Conservation (phyloP, 2,113 vertebrate species). For the Xiphophorus couchianus region DNA sequence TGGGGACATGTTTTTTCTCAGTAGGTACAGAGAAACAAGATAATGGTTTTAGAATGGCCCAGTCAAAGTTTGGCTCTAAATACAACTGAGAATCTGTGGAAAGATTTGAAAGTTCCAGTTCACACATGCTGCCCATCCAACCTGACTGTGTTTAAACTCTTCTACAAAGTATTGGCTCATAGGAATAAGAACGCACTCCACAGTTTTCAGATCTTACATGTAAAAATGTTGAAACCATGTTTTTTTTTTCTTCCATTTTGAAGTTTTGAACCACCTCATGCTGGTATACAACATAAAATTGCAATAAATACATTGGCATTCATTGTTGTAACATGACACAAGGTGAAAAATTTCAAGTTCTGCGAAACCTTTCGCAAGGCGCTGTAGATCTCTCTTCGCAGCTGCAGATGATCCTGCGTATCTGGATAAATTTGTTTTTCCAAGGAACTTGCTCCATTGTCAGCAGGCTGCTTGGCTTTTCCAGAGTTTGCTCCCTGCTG, state of each 20-base stretch:
- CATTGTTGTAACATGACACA: neutral
- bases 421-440: conserved; percentile 62
- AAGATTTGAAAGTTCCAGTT: neutral
- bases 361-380: neutral
- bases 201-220: neutral
- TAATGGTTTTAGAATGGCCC: neutral
- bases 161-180: neutral
- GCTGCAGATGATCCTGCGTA: conserved; percentile 34
- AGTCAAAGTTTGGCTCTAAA: neutral
- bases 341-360: neutral
- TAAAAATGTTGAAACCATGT: neutral
- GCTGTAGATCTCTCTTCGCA: neutral
- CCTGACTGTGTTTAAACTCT: neutral
- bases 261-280: neutral
- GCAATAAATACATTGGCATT: neutral
- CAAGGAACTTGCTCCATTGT: conserved; percentile 48
- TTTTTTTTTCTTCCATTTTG: neutral
- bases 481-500: conserved; percentile 16
- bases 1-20: neutral
- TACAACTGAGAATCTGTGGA: neutral
- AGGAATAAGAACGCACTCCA: neutral
- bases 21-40: neutral
- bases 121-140: neutral
- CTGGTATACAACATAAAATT: neutral
- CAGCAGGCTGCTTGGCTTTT: conserved; percentile 40